Evolutionary conservation across 2,888 invertebrate species (phyloP), one percentile per base, ranked within the genome.

Genomic region (Ophonus ardosiacus): DNA sequence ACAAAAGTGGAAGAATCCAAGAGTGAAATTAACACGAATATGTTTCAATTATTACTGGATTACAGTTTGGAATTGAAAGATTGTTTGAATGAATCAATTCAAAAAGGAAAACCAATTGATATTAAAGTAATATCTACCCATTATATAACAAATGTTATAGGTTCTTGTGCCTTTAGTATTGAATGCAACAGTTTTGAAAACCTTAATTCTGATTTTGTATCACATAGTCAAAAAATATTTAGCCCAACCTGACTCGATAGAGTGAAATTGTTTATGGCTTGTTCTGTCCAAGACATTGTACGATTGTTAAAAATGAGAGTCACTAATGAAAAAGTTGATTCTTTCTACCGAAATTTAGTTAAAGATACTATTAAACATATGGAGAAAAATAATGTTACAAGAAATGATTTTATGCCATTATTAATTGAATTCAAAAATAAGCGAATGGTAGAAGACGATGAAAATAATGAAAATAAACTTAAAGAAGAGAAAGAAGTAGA

Each of bases 1-100:
- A 0, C 90, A 92, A 8, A 90, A 92, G 15, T 96, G 96, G 95
- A 94, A 92, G 87, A 91, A 90, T 21, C 88, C 95, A 24, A 91
- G 95, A 7, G 87, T 91, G 0, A 94, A 94, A 87, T 89, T 95
- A 87, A 92, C 94, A 0, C 94, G 88, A 91, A 90, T 0, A 93
- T 95, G 93, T 94, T 93, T 87, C 91, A 90, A 0, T 91, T 93
- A 0, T 92, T 94, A 8, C 92, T 93, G 65, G 90, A 92, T 61
- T 92, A 93, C 65, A 92, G 93, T 0, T 89, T 91, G 7, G 91
- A 92, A 81, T 90, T 93, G 56, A 88, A 92, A 7, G 87, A 89
- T n/a, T n/a, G n/a, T n/a, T n/a, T n/a, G n/a, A n/a, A n/a, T n/a
- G n/a, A n/a, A n/a, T n/a, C n/a, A n/a, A n/a, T n/a, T n/a, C n/a